These are phyloP conservation scores for Pristionchus fissidentatus DNA, from an alignment of 2,888 invertebrate genomes.

Conservation along the genomic window DNA sequence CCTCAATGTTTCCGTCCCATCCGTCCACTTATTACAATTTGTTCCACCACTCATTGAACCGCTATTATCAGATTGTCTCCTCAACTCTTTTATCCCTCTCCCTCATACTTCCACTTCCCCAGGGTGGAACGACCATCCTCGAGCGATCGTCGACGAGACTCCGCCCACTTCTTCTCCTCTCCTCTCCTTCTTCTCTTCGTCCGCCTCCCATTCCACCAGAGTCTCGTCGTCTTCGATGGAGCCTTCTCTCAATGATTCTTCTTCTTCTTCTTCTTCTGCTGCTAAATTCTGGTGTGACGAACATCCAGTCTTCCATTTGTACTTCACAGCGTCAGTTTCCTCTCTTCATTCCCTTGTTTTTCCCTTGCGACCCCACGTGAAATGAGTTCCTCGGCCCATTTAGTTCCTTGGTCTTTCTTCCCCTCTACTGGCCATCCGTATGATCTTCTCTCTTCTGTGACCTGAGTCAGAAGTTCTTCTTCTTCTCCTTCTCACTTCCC, in stretches of 20 bases:
- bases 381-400: background rate
- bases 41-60: background rate
- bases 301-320: background rate
- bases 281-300: background rate
- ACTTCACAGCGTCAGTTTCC: slow-evolving; percentile 8
- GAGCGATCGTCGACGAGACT: slow-evolving; percentile 21
- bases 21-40: background rate
- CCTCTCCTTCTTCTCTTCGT: background rate
- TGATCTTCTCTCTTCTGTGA: background rate
- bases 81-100: background rate
- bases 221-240: background rate
- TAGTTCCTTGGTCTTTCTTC: background rate
- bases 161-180: background rate
- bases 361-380: background rate
- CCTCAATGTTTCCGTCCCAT: background rate
- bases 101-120: background rate
- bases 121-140: slow-evolving; percentile 1
- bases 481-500: background rate
- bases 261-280: too few relatives aligned
- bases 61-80: background rate
- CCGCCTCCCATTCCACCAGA: background rate
- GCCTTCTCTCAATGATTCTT: background rate
- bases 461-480: background rate
- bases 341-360: background rate
- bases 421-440: background rate